These are phyloP conservation scores for Pachypanchax playfairii DNA, from an alignment of 2,113 vertebrate genomes.

Conservation along the genomic window DNA sequence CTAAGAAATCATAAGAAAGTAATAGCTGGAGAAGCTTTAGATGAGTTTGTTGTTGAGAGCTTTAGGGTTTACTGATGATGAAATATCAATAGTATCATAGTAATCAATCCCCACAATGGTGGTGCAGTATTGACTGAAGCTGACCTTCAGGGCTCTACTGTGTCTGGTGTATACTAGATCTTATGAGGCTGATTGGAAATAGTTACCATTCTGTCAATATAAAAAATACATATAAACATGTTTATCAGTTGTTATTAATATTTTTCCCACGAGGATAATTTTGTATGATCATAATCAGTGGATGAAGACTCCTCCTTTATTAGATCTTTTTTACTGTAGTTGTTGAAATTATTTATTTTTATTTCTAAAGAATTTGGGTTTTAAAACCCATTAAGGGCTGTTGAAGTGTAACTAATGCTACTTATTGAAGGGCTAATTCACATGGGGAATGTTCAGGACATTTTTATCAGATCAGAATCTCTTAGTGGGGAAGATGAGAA, in stretches of 20 bases:
- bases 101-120: conserved; percentile 5
- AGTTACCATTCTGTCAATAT: conserved; percentile 10
- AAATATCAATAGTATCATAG: not conserved
- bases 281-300: conserved; percentile 19
- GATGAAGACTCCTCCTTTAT: not conserved
- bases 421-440: not conserved
- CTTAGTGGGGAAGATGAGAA: not conserved
- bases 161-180: not conserved
- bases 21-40: not conserved
- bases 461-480: not conserved
- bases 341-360: not conserved
- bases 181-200: not conserved
- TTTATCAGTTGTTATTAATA: not conserved
- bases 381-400: not conserved
- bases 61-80: conserved; percentile 1
- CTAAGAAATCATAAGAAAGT: not conserved
- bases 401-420: not conserved
- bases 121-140: not conserved
- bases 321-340: not conserved
- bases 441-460: not conserved
- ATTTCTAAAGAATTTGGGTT: not conserved
- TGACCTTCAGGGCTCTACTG: conserved; percentile 19
- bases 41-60: not conserved
- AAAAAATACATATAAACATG: not conserved
- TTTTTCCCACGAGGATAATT: not conserved